Evolutionary conservation across 1,140 invertebrate species (phyloP), one percentile per base, ranked within the genome.

Genomic region (Drosophila quadrilineata): DNA sequence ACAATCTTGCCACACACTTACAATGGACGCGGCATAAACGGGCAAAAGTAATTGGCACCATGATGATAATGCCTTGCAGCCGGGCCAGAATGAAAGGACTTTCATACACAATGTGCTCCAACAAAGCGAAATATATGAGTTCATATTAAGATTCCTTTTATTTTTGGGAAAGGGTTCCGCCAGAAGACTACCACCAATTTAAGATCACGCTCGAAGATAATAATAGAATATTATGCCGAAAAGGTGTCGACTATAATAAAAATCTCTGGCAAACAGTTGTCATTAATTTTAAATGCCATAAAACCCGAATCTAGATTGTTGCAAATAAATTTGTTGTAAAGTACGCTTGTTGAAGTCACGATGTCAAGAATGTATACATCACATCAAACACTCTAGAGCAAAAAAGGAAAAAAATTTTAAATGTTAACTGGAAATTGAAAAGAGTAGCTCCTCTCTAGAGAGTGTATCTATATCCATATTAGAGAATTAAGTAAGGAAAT

Each of bases 401-500:
- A n/a, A n/a, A n/a, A n/a, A n/a, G n/a, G n/a, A n/a, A n/a, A n/a
- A n/a, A n/a, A 40, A 40, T 21, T n/a, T 12, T 24, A 43, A 26
- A 10, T 10, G 24, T 43, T 43, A 43, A 26, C 40, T 43, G 40
- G 40, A 43, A 16, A 43, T 43, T 26, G 41, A 28, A 45, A 45
- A 45, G n/a, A n/a, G n/a, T n/a, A 17, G 40, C 40, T 24, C 10
- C 22, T 14, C 22, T n/a, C 19, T 19, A 8, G n/a, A 26, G 21
- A 6, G 19, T n/a, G n/a, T n/a, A n/a, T n/a, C n/a, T n/a, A n/a
- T n/a, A 22, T 41, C 12, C 19, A 19, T 40, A 71, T 57, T 40
- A 46, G 21, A n/a, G n/a, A 35, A 69, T 72, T 59, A 64, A 36
- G 46, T 10, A 31, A 22, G 54, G 31, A 70, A 70, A 65, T 19